phyloP scores from a whole-genome alignment of 2,888 invertebrate species.

The Barypeithes pellucidus region DNA sequence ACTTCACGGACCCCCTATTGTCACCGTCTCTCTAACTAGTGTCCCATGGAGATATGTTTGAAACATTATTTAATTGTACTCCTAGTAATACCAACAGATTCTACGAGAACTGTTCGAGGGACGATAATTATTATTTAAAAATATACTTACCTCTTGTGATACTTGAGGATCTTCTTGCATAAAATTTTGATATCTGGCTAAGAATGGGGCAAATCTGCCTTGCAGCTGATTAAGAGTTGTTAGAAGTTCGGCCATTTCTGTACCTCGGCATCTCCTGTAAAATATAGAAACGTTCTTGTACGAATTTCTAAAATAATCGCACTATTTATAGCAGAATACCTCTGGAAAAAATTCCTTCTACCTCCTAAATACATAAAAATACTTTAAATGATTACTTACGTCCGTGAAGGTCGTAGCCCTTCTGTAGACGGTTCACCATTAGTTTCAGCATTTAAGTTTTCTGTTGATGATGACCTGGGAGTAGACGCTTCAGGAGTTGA shows the following conservation, averaged over 20 bases:
- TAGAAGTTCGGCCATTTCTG: constrained; percentile 74
- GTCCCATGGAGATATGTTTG: too few species aligned
- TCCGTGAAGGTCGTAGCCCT: constrained; percentile 18
- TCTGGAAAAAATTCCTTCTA: too few species aligned
- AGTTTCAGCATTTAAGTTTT: constrained; percentile 61
- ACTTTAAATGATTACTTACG: too few species aligned
- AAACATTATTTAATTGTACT: too few species aligned
- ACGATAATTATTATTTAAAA: too few species aligned
- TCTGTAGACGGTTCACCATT: constrained; percentile 52
- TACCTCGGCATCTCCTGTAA: constrained; percentile 67
- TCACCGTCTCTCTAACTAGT: too few species aligned
- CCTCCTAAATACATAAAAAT: too few species aligned
- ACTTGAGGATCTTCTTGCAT: constrained; percentile 77
- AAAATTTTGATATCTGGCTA: constrained; percentile 77
- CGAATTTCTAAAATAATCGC: too few species aligned
- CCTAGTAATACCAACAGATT: too few species aligned
- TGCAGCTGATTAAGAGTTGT: constrained; percentile 74
- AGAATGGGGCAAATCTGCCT: constrained; percentile 77
- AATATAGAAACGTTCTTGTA: neutral
- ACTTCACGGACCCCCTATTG: too few species aligned
- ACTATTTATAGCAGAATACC: too few species aligned
- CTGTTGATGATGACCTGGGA: constrained; percentile 62
- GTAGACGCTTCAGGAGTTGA: constrained; percentile 63
- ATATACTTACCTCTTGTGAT: constrained; percentile 57
- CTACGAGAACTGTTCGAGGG: too few species aligned